Conservation (phyloP, 2,113 vertebrate genomes). For the Gavialis gangeticus region DNA sequence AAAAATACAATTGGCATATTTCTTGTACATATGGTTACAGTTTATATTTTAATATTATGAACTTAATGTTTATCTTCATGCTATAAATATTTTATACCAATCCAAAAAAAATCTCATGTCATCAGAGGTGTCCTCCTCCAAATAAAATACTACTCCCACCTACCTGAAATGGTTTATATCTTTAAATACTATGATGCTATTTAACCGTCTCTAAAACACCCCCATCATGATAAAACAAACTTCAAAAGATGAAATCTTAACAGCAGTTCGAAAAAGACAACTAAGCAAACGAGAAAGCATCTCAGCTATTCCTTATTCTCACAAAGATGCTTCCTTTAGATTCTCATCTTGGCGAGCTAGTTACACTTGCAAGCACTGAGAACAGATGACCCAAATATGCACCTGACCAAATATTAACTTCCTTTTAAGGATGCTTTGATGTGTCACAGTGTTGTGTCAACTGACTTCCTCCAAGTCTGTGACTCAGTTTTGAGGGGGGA, state of each 20-base stretch:
- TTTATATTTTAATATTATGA: conserved; percentile 53
- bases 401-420: conserved; percentile 78
- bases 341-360: background rate
- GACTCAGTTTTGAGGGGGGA: background rate
- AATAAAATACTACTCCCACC: conserved; percentile 48
- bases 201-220: conserved; percentile 69
- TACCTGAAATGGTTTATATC: conserved; percentile 43
- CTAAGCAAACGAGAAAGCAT: conserved; percentile 42
- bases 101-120: conserved; percentile 45
- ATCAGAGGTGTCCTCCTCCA: conserved; percentile 62
- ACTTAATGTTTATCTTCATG: conserved; percentile 34
- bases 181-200: conserved; percentile 47
- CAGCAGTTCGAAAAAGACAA: conserved; percentile 53
- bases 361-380: background rate
- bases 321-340: conserved; percentile 56
- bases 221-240: conserved; percentile 24
- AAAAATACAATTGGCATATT: background rate
- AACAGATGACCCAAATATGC: conserved; percentile 52
- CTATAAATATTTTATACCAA: conserved; percentile 17
- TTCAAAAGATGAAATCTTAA: conserved; percentile 48
- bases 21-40: conserved; percentile 35
- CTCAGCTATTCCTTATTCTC: conserved; percentile 52
- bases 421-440: conserved; percentile 56
- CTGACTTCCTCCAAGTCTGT: background rate
- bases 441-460: background rate